Conservation (phyloP, 2,888 invertebrate species). For the Cinara cedri region DNA sequence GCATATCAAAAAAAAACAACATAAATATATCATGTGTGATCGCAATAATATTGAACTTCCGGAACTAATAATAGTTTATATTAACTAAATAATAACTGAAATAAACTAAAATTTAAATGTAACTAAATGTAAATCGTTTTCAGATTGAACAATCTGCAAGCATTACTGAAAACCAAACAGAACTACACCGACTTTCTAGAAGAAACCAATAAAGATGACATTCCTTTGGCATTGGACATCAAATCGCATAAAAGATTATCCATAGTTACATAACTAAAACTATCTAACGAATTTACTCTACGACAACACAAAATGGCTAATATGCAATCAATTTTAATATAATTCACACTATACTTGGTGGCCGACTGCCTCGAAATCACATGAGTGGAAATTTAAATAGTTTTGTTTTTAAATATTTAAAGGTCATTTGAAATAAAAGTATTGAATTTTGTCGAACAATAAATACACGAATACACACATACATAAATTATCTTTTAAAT, state of each 20-base stretch:
- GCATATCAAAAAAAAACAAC: no score
- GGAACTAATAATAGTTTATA: not conserved
- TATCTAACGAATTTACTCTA: no score
- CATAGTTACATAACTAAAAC: not conserved
- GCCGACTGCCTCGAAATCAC: not conserved
- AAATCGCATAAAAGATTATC: not conserved
- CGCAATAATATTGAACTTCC: not conserved
- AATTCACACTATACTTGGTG: not conserved
- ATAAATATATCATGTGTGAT: not conserved
- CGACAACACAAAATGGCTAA: not conserved
- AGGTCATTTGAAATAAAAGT: no score
- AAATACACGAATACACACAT: not conserved
- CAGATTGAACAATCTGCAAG: constrained; percentile 34
- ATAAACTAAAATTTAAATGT: no score
- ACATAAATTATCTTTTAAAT: not conserved
- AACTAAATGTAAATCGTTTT: not conserved
- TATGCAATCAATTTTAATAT: not conserved
- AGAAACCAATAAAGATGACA: constrained; percentile 38
- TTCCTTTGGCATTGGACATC: not conserved
- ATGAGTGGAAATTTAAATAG: no score
- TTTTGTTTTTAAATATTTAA: no score
- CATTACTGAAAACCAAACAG: constrained; percentile 41
- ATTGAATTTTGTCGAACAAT: no score
- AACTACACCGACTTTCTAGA: constrained; percentile 46
- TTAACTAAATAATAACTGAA: not conserved